Evolutionary conservation across 1,140 invertebrate species (phyloP), one percentile per base, ranked within the genome.

Genomic region (Coenobita brevimanus): DNA sequence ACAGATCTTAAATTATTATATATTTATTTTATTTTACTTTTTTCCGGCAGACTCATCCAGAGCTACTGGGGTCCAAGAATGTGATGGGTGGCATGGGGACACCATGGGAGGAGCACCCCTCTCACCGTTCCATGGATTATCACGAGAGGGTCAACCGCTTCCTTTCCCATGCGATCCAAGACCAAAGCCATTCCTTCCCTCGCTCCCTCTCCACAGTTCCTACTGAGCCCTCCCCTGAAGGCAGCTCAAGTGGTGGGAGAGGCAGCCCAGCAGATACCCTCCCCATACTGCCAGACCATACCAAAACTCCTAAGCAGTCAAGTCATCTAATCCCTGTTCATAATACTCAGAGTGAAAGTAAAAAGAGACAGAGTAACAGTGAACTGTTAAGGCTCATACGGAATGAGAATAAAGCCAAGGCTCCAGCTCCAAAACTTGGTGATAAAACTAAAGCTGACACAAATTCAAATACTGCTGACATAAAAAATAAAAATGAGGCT

Each of bases 101-200:
- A 36, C 69, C 69, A 1, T 84, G 82, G 82, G 69, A 60, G 36
- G 82, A 84, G 15, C 69, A 57, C 33, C 69, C 82, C 33, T 50
- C 82, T 0, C 69, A 84, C 67, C 69, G 36, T 41, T 73, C 82
- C 3, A 84, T 84, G 82, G 82, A 84, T 57, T 84, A 84, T 30
- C 82, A 84, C 21, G 82, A 84, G 50, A 67, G 82, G 8, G 82
- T 84, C 17, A 75, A 33, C 17, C 69, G 82, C 0, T 84, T 75
- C 69, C 67, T 84, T 43, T 84, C 82, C 33, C 69, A 84, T 41
- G 82, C 82, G 38, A 84, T 84, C n/a, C 62, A 83, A 38, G 82
- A 84, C 21, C 82, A 84, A 8, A 84, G 54, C 27, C 17, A 15
- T 2, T 75, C 69, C 69, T 57, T 71, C 62, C 67, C 38, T 27